Evolutionary conservation across 2,797 vertebrate species (phyloP), one percentile per base, ranked within the genome.

Genomic region (Micropoecilia bifurca): DNA sequence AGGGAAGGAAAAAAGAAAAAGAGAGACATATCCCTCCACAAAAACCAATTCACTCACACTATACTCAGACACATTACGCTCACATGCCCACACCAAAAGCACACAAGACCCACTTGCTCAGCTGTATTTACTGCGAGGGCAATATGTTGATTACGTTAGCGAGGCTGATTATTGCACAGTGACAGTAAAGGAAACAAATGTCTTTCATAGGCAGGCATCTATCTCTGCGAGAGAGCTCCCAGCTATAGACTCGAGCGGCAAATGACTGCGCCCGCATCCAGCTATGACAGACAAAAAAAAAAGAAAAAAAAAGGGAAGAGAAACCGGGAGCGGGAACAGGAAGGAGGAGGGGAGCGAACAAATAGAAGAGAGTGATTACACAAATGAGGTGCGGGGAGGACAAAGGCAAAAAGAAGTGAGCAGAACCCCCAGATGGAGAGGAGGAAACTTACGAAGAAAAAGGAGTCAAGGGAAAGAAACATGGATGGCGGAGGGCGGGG

Each of bases 61-160:
- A 55, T 39, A 61, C 76, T 71, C 10, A 76, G 47, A 73, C 55
- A 59, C 75, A 80, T 45, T 5, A 43, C 6, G 36, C 74, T n/a
- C 79, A 83, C 86, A 86, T 78, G 75, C 89, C 81, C 89, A 93
- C 90, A 89, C 87, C 87, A 88, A 76, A 89, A 41, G 85, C 43
- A 73, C 82, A 28, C 76, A 39, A 75, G 89, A 89, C 89, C 84
- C 86, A 93, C 93, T 92, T 90, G 89, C 95, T 95, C 95, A 96
- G 95, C 95, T 96, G 94, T 95, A 96, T 95, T 95, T 94, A 95
- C 92, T 88, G 90, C 90, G 82, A 91, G 94, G 94, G 94, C 93
- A 95, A 95, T 94, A 95, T 94, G 95, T 92, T 94, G 94, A 95
- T 94, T 95, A 88, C 87, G 92, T 95, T 95, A 95, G 94, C 94